phyloP scores from a whole-genome alignment of 2,113 vertebrate genomes.

The Microcebus jonahi region DNA sequence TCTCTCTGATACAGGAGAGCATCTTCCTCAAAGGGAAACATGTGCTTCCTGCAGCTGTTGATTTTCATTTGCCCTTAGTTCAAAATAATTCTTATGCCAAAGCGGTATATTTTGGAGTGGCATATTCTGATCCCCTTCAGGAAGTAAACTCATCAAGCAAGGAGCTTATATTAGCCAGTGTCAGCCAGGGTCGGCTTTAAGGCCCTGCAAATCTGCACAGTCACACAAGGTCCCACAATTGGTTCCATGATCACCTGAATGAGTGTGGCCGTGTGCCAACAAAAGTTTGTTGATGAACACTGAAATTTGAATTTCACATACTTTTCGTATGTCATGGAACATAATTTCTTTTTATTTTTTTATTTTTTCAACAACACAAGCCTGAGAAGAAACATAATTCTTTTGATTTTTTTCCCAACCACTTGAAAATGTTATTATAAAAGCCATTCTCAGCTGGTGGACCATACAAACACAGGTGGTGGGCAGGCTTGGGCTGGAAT shows the following conservation, averaged over 20 bases:
- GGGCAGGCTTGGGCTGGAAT: background rate
- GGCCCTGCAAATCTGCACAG: background rate
- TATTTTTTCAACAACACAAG: too few relatives aligned
- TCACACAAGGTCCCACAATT: background rate
- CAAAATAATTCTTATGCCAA: slow-evolving; percentile 27
- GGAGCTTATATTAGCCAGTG: background rate
- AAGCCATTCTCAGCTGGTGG: background rate
- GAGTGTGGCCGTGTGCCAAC: background rate
- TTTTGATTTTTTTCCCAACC: background rate
- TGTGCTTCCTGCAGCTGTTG: background rate
- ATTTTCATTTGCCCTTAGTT: background rate
- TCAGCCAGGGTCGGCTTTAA: background rate
- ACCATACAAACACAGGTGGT: background rate
- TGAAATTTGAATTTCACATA: background rate
- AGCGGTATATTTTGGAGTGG: background rate
- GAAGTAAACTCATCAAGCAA: background rate
- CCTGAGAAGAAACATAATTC: background rate
- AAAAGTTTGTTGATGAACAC: background rate
- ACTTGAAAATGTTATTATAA: background rate
- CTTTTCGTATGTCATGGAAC: background rate
- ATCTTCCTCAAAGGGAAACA: background rate
- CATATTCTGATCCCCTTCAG: background rate
- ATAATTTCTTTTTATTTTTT: background rate
- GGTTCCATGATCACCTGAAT: background rate
- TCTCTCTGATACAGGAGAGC: background rate